A percentile compares a stretch with the other conserved stretches of the same genome.
Evolutionary conservation across 2,888 invertebrate species (phyloP).

Genomic region (Phorcus lineatus): DNA sequence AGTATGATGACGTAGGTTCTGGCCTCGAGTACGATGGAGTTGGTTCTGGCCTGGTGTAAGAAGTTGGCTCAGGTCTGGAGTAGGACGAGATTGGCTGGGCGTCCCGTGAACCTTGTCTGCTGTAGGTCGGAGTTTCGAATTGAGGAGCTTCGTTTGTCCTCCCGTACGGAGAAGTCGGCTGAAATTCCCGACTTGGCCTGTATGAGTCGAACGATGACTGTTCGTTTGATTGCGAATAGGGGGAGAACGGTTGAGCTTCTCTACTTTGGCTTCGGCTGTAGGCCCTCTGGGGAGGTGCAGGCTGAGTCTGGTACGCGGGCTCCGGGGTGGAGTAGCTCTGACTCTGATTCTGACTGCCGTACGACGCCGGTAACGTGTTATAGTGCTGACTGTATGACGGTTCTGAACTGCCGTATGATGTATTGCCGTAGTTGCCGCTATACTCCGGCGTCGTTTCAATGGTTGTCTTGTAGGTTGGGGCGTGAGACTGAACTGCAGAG

Average conservation of each 20-base stretch:
- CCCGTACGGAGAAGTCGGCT: background rate
- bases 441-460: background rate
- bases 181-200: background rate
- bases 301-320: conserved; percentile 9
- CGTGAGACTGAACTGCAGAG: background rate
- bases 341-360: conserved; percentile 27
- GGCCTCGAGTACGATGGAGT: background rate
- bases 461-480: background rate
- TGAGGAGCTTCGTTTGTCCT: conserved; percentile 6
- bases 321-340: conserved; percentile 27
- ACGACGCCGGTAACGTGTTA: conserved; percentile 35
- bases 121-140: conserved; percentile 3
- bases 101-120: background rate
- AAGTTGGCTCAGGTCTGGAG: conserved; percentile 19
- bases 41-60: background rate
- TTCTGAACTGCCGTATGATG: conserved; percentile 18
- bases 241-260: conserved; percentile 16
- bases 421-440: conserved; percentile 3
- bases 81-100: conserved; percentile 21
- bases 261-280: conserved; percentile 24
- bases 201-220: conserved; percentile 13
- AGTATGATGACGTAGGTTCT: background rate
- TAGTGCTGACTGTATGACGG: conserved; percentile 29
- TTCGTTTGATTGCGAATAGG: conserved; percentile 17
- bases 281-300: conserved; percentile 16